These are phyloP conservation scores for Agraylea sexmaculata DNA, from an alignment of 1,140 invertebrate genomes.

Conservation along the genomic window DNA sequence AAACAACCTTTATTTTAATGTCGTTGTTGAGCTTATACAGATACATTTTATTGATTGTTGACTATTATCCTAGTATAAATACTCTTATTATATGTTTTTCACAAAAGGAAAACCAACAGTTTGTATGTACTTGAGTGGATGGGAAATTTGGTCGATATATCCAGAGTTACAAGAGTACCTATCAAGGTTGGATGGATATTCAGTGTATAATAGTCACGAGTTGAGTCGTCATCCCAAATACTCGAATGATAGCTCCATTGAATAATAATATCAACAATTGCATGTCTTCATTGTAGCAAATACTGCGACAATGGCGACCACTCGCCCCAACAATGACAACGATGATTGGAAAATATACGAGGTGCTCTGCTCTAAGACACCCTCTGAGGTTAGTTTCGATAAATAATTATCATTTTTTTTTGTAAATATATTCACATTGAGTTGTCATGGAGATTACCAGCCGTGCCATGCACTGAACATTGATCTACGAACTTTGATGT, in stretches of 20 bases:
- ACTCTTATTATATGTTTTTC: no score
- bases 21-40: no score
- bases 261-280: not conserved
- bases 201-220: no score
- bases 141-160: slow-evolving; percentile 4
- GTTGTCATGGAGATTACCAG: slow-evolving; percentile 15
- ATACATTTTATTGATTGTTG: no score
- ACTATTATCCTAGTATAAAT: no score
- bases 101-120: no score
- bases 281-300: no score
- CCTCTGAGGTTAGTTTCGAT: slow-evolving; percentile 29
- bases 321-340: slow-evolving; percentile 27
- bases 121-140: no score
- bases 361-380: slow-evolving; percentile 40
- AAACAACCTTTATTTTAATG: no score
- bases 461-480: slow-evolving; percentile 21
- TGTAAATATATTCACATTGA: not conserved
- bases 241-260: no score
- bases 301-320: slow-evolving; percentile 12
- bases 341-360: slow-evolving; percentile 60
- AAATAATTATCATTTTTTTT: not conserved
- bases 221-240: no score
- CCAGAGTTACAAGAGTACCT: slow-evolving; percentile 4
- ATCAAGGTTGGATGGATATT: no score
- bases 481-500: slow-evolving; percentile 10